Evolutionary conservation across 2,888 invertebrate genomes (phyloP).

Genomic region (Diarsia mendica): DNA sequence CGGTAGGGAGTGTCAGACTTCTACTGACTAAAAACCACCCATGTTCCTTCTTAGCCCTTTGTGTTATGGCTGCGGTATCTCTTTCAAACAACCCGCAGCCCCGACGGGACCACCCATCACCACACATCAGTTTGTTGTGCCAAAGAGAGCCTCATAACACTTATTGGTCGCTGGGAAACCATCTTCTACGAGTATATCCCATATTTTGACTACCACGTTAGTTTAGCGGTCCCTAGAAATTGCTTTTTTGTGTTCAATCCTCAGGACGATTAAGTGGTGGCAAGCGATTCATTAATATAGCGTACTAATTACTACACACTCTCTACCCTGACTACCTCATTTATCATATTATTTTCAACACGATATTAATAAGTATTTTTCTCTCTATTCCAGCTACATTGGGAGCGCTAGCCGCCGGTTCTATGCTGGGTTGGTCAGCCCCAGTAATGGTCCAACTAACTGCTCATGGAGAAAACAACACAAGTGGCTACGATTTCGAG

Average conservation of each 20-base stretch:
- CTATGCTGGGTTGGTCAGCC: slow-evolving; percentile 94
- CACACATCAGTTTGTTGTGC: background rate
- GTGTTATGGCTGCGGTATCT: no score
- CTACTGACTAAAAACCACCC: no score
- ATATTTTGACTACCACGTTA: background rate
- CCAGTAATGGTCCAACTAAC: slow-evolving; percentile 91
- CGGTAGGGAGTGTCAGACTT: no score
- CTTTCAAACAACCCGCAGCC: no score
- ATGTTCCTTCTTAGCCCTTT: no score
- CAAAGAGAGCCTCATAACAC: background rate
- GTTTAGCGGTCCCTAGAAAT: background rate
- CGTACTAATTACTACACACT: background rate
- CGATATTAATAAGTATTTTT: slow-evolving; percentile 24
- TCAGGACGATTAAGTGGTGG: no score
- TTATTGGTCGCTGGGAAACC: background rate
- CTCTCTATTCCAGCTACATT: slow-evolving; percentile 91
- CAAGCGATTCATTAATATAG: background rate
- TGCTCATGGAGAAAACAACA: slow-evolving; percentile 66
- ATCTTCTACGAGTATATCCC: background rate
- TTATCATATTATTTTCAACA: background rate
- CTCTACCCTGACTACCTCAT: background rate
- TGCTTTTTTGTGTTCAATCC: background rate
- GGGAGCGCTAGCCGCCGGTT: slow-evolving; percentile 94
- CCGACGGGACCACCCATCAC: no score
- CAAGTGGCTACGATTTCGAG: slow-evolving; percentile 88